Evolutionary conservation across 2,888 invertebrate species (phyloP).

Genomic region (Andrena haemorrhoa): DNA sequence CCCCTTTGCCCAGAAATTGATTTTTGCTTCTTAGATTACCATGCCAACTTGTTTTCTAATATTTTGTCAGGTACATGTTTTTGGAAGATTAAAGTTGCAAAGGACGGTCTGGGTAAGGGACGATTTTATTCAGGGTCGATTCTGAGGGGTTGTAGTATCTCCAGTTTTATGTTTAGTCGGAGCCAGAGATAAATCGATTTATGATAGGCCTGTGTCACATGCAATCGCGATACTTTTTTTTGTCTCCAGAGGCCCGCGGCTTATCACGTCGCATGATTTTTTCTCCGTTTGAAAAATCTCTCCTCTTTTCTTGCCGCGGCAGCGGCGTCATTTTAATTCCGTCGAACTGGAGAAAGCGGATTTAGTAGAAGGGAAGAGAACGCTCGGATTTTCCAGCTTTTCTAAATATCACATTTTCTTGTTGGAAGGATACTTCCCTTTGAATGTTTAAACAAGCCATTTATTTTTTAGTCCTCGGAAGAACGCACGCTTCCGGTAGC

Average conservation of each 20-base stretch:
- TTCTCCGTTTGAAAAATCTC: background rate
- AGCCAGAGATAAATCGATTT: slow-evolving; percentile 45
- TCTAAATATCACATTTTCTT: no score
- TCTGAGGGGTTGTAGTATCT: slow-evolving; percentile 11
- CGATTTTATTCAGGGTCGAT: slow-evolving; percentile 16
- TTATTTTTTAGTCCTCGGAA: no score
- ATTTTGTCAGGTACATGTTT: background rate
- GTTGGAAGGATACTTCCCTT: no score
- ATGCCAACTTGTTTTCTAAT: no score
- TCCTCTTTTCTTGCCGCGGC: background rate
- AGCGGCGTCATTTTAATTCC: background rate
- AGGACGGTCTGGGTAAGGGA: background rate
- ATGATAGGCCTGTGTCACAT: slow-evolving; percentile 39
- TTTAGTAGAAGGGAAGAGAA: no score
- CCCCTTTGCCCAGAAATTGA: no score
- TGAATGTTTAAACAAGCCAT: no score
- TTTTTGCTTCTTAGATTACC: no score
- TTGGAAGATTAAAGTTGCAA: background rate
- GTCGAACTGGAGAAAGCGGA: no score
- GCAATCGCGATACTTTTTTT: slow-evolving; percentile 31
- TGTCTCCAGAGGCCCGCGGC: slow-evolving; percentile 10
- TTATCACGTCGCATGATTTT: slow-evolving; percentile 21
- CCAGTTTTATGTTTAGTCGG: slow-evolving; percentile 16
- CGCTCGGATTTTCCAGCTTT: no score
- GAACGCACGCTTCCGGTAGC: no score